Evolutionary conservation across 2,113 vertebrate genomes (phyloP), one percentile per base, ranked within the genome.

Genomic region (Microcebus ravelobensis): DNA sequence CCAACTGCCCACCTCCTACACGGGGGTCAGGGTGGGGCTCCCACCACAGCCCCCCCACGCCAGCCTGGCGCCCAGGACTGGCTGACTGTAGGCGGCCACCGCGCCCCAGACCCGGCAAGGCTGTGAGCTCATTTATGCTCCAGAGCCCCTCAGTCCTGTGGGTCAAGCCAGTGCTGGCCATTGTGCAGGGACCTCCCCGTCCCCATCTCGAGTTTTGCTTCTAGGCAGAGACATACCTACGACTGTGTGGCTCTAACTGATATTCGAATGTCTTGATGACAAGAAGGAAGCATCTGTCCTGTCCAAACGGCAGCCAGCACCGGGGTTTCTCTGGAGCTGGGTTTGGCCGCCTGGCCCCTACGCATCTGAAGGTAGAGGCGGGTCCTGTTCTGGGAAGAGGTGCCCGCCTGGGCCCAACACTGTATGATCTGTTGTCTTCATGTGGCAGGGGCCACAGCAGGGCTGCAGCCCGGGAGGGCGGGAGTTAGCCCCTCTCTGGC

Each of bases 371-470:
- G 71, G 55, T 8, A 11, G 79, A 52, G 20, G 36, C 48, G 7
- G 15, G 34, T 13, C 11, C 68, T 20, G 48, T 27, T 52, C 87
- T 63, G 57, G 65, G 34, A 42, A 50, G 77, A 59, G 15, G 45
- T 1, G 74, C 5, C 8, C 23, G 2, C 14, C 18, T 1, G 2
- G 15, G 45, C 39, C 92, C 29, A 18, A 50, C 0, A 59, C 42
- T 9, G 29, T 7, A 13, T 4, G 14, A 10, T 12, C 12, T 5
- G 2, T 13, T 0, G 18, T 85, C 25, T 23, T 57, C 6, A 8
- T n/a, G 1, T 3, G 50, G 70, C 15, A 36, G 20, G 42, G 15
- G 20, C 9, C 39, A 10, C 0, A 0, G 8, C 18, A 0, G 31
- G 27, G 61, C 34, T 10, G 0, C 0, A 8, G 79, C 73, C 1